Evolutionary conservation across 2,888 invertebrate species (phyloP), one percentile per base, ranked within the genome.

Genomic region (Synergus gifuensis): DNA sequence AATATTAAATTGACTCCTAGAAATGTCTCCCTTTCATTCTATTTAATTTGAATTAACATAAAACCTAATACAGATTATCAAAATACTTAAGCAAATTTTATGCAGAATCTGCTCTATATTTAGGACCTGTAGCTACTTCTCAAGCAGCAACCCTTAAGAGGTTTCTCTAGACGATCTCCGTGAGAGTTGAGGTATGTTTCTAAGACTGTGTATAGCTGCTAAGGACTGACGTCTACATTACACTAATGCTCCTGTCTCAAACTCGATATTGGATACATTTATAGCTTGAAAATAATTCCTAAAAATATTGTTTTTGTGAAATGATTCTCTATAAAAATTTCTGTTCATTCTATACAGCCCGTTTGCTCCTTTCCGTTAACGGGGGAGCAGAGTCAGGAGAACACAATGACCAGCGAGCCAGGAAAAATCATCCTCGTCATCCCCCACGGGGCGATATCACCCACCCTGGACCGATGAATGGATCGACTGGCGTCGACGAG

Each of bases 351-450:
- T 76, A n/a, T 14, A 58, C 36, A 49, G 18, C 22, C 28, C 78
- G 82, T 79, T 79, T 76, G 83, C 69, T 79, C 66, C 62, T 81
- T 83, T 78, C 63, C 77, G 36, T 63, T 67, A 54, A 63, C 60
- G 81, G 80, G 82, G 84, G 82, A 82, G 82, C 76, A 64, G 81
- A 80, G 82, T 81, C 78, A 81, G 79, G 76, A 78, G 73, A 79
- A 81, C 73, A 84, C 84, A 84, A 84, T 84, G 83, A 84, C 84
- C 84, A 79, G 76, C 78, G 73, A 77, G 83, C 69, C 81, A 83
- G 78, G 80, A 84, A 84, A 86, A 86, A 84, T 84, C 83, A 82
- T 84, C 80, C 84, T 81, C 80, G 84, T 85, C 85, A 86, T 85
- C 76, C 76, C 83, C 77, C 79, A 78, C 79, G 78, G 82, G 81